A percentile compares a stretch with the other conserved stretches of the same genome.
phyloP scores from a whole-genome alignment of 2,797 vertebrate species.

The Halcyon badia region DNA sequence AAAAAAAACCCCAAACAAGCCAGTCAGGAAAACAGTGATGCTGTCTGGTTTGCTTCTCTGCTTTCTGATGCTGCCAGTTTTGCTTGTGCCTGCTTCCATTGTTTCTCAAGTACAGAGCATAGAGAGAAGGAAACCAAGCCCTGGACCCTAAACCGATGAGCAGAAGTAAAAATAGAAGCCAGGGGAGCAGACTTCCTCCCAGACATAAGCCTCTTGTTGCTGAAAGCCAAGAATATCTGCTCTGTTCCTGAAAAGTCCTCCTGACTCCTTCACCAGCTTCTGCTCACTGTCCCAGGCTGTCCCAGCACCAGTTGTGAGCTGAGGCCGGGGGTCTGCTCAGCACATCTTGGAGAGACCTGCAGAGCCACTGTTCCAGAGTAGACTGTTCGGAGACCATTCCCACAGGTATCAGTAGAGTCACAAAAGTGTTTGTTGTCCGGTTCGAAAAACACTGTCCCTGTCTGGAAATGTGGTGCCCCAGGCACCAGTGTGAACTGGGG shows the following conservation, averaged over 20 bases:
- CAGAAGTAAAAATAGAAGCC: slow-evolving; percentile 34
- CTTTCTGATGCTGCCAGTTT: not conserved
- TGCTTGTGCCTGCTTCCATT: not conserved
- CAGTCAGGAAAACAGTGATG: not conserved
- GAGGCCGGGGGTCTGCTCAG: not conserved
- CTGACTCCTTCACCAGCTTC: not conserved
- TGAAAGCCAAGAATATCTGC: not conserved
- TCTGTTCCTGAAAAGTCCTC: not conserved
- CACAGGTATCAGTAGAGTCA: not conserved
- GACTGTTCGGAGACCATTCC: accelerated
- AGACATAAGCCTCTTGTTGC: not conserved
- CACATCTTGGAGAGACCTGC: accelerated
- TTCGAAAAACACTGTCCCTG: not conserved
- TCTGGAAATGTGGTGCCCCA: accelerated
- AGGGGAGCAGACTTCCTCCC: slow-evolving; percentile 48
- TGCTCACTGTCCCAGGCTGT: accelerated
- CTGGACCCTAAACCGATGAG: not conserved
- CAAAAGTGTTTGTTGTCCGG: not conserved
- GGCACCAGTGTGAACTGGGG: accelerated
- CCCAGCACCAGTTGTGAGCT: not conserved
- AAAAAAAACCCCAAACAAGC: not conserved
- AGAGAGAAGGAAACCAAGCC: slow-evolving; percentile 56
- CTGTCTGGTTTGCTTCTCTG: not conserved
- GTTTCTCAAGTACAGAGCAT: not conserved
- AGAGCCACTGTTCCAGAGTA: not conserved